Conservation (phyloP, 2,888 invertebrate genomes). For the Pseudanteris insignis region DNA sequence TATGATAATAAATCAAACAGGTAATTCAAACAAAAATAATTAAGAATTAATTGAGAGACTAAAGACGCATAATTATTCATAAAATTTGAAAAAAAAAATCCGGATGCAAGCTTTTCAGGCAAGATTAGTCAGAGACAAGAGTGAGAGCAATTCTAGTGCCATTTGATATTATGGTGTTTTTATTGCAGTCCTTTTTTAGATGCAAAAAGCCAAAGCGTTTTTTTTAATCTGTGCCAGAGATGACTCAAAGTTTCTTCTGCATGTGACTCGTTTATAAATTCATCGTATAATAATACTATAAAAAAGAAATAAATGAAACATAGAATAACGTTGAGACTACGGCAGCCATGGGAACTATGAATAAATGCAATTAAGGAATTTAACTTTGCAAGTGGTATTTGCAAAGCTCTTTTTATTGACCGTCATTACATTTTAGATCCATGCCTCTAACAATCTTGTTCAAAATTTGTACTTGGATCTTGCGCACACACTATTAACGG, state of each 20-base stretch:
- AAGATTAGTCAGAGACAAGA: slow-evolving; percentile 61
- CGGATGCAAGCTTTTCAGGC: slow-evolving; percentile 57
- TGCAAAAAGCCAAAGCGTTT: slow-evolving; percentile 69
- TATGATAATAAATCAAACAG: slow-evolving; percentile 12
- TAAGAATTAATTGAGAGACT: slow-evolving; percentile 50
- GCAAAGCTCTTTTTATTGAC: slow-evolving; percentile 29
- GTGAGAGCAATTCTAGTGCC: slow-evolving; percentile 70
- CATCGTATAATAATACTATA: slow-evolving; percentile 71
- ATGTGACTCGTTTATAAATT: slow-evolving; percentile 66
- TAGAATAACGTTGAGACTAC: slow-evolving; percentile 57
- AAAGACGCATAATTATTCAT: slow-evolving; percentile 34
- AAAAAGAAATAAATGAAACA: slow-evolving; percentile 57
- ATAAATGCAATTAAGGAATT: slow-evolving; percentile 45
- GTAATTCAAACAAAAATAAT: slow-evolving; percentile 49
- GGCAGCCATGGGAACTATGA: slow-evolving; percentile 49
- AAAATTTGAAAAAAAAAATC: slow-evolving; percentile 48
- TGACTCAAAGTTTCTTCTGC: slow-evolving; percentile 63
- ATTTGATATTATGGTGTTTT: slow-evolving; percentile 69
- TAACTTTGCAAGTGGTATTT: slow-evolving; percentile 24
- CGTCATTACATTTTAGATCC: slow-evolving; percentile 19
- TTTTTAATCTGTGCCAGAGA: slow-evolving; percentile 68
- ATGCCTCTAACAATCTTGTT: slow-evolving; percentile 8
- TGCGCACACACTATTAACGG: not conserved
- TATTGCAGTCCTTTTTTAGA: slow-evolving; percentile 66
- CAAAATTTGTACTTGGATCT: slow-evolving; percentile 14